These are phyloP conservation scores for Apostichopus californicus DNA, from an alignment of 35 echinoderm and acorn worm species.

Conservation along the genomic window DNA sequence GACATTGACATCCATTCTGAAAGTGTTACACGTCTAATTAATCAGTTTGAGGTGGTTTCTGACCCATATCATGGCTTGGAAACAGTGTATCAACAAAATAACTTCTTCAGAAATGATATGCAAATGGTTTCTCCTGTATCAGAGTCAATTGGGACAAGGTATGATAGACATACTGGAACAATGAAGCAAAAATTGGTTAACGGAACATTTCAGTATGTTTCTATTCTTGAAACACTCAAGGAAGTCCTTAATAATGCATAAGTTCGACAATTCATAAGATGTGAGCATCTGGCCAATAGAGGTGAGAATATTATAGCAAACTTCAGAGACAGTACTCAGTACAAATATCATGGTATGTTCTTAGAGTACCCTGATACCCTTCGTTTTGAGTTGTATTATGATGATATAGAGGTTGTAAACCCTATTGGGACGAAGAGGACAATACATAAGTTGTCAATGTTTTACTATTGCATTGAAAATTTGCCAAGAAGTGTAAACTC, in stretches of 20 bases:
- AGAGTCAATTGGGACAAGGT: neutral
- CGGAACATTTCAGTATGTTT: constrained; percentile 1
- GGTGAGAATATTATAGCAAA: neutral
- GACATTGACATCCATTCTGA: neutral
- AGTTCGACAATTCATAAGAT: neutral
- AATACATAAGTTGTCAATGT: no score
- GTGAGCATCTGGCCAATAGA: neutral
- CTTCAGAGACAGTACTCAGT: neutral
- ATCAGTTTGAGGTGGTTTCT: neutral
- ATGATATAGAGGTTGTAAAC: no score
- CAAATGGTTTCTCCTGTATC: neutral
- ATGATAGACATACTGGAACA: neutral
- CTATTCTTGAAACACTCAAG: neutral
- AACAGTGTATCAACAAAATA: neutral
- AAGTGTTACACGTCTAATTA: neutral
- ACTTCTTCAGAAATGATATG: neutral
- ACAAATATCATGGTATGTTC: neutral
- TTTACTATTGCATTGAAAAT: no score
- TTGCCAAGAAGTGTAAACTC: no score
- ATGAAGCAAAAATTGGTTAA: neutral
- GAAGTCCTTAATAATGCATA: neutral
- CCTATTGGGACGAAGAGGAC: no score
- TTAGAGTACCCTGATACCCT: neutral
- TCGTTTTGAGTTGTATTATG: neutral
- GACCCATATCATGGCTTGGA: constrained; percentile 8